Base-by-base conservation (phyloP, 2,113 vertebrate genomes). In the Megaptera novaeangliae region DNA sequence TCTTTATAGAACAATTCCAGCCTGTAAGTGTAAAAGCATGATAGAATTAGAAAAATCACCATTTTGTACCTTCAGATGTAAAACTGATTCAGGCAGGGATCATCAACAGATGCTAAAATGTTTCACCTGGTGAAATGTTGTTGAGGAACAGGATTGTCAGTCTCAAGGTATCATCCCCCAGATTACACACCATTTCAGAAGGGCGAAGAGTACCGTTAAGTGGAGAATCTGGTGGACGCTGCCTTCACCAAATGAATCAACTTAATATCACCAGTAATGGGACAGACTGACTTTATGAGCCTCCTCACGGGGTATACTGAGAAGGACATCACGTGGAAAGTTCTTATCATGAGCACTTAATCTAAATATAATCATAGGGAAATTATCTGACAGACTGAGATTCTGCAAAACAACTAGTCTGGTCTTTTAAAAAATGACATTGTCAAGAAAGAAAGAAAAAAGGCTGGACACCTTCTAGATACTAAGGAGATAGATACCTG, bases 391-490 rank as follows among this genome's bases (percentile, higher is more conserved):
- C 57, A 89, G 2, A 78, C 20, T 63, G 75, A 75, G 44, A 75
- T 68, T 69, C 86, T 89, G 1, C 15, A 82, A 21, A 93, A 39
- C 46, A 81, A 0, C 49, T 82, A 31, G 36, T 63, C n/a, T 95
- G 17, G 31, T 83, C 82, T 55, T 27, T 77, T 83, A 15, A 57
- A 44, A 89, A 66, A 59, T 69, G 80, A 74, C 55, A 46, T 69
- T 85, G 61, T 81, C 89, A 81, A 69, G 41, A 93, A 63, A 88
- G 66, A 77, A 9, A 52, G 41, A 49, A 61, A 84, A 57, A 64
- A 57, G 66, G 5, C 5, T 12, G 36, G 41, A 44, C 10, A 23
- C 6, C 59, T 71, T 91, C 25, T 75, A 52, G 75, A 83, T 39
- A 66, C 39, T 64, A 64, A 94, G 81, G 52, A 71, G 29, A 77